Evolutionary conservation across 1,140 invertebrate species (phyloP).

Genomic region (Ceratoteleas bidentatus): DNA sequence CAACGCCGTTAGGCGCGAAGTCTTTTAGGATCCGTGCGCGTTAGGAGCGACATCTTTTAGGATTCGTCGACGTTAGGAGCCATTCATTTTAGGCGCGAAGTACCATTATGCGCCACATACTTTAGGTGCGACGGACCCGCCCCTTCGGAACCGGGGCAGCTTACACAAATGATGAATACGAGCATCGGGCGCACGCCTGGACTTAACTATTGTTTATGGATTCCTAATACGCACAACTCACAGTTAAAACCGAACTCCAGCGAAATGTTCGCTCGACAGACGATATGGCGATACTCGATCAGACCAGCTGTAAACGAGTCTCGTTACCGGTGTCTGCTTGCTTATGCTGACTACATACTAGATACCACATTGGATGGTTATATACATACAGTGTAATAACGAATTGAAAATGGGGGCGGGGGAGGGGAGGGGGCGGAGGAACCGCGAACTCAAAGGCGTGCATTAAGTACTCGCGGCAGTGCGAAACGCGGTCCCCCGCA

Average conservation of each 20-base stretch:
- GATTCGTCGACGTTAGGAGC: too few relatives aligned
- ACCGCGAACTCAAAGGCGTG: conserved; percentile 13
- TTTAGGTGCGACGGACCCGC: too few relatives aligned
- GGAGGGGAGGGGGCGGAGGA: not conserved
- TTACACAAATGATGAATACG: conserved; percentile 58
- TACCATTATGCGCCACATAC: too few relatives aligned
- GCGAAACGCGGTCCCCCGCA: conserved; percentile 14
- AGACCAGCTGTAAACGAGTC: conserved; percentile 80
- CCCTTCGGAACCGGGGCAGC: not conserved
- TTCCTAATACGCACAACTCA: conserved; percentile 56
- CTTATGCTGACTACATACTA: conserved; percentile 62
- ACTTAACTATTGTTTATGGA: conserved; percentile 50
- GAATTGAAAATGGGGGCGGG: conserved; percentile 20
- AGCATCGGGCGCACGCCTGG: conserved; percentile 49
- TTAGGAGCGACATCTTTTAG: too few relatives aligned
- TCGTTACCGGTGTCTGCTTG: conserved; percentile 71
- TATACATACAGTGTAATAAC: conserved; percentile 61
- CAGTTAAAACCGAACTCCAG: conserved; percentile 57
- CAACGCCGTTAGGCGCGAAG: too few relatives aligned
- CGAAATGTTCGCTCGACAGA: conserved; percentile 67
- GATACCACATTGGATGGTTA: conserved; percentile 60
- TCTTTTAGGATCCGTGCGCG: too few relatives aligned
- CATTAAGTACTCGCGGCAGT: conserved; percentile 60
- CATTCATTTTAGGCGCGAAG: too few relatives aligned
- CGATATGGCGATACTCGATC: conserved; percentile 72